phyloP scores from a whole-genome alignment of 30 jellyfish, hydroid and myxozoan genomes.

The Cassiopea andromeda region DNA sequence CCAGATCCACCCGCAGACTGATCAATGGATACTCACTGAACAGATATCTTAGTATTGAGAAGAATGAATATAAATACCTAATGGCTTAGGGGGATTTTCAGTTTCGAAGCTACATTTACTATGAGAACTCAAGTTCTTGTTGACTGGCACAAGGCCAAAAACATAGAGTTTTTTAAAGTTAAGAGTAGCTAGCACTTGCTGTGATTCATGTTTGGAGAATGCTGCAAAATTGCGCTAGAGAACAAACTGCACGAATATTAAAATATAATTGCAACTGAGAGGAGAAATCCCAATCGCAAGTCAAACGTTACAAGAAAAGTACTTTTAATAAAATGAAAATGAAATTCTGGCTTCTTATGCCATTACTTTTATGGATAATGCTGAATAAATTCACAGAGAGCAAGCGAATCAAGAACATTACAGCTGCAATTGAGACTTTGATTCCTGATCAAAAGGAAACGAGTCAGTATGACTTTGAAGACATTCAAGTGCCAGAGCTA shows the following conservation, averaged over 20 bases:
- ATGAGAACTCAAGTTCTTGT: too few relatives aligned
- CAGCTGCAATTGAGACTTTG: conserved; percentile 51
- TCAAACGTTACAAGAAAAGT: background rate
- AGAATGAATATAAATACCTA: background rate
- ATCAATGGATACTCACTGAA: conserved; percentile 39
- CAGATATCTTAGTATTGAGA: conserved; percentile 9
- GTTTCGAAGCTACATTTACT: background rate
- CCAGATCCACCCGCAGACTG: conserved; percentile 25
- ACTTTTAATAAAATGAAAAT: background rate
- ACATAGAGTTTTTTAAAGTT: background rate
- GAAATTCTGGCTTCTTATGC: background rate
- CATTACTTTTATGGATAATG: background rate
- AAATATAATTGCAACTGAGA: background rate
- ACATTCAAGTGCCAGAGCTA: background rate
- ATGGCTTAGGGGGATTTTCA: background rate
- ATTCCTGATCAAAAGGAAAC: conserved; percentile 18
- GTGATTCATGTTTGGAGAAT: background rate
- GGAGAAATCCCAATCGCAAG: background rate
- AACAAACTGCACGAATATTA: background rate
- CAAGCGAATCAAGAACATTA: conserved; percentile 19
- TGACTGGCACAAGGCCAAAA: too few relatives aligned
- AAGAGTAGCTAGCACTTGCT: background rate
- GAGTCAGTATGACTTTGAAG: conserved; percentile 15
- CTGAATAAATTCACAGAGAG: background rate
- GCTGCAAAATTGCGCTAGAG: background rate